Evolutionary conservation across 2,113 vertebrate species (phyloP), one percentile per base, ranked within the genome.

Genomic region (Eonycteris spelaea): DNA sequence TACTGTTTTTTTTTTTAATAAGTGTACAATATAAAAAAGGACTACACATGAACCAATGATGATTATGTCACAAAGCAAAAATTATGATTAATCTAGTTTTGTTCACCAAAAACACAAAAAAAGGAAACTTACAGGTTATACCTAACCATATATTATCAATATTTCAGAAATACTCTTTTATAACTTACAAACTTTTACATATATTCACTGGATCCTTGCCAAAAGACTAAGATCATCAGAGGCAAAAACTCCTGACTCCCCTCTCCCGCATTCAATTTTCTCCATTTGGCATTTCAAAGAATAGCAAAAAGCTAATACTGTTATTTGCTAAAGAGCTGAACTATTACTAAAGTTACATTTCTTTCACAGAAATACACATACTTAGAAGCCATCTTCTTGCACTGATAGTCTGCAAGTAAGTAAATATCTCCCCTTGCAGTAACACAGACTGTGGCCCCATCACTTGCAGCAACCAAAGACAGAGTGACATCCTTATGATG

Each of bases 381-480:
- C 99, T 99, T 99, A 28, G 99, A 99, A 95, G 99, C 99, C 96
- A 99, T 98, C 98, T 99, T 99, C 98, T 99, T 99, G 99, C 99
- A 99, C 96, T 99, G 99, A 98, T 99, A 99, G 90, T 99, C 99
- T 59, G 99, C 97, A 94, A 99, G 98, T 95, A 99, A 98, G 98
- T 99, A 99, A 97, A 99, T 98, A 83, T 99, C 99, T 91, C 99
- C 99, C 97, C 98, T 99, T 94, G 99, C 99, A 7, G 99, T 99
- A 97, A 99, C 99, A 43, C 99, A 99, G 26, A 99, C 99, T n/a
- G 99, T 99, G 91, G 99, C 99, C 0, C 99, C 99, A 95, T 99
- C 99, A 95, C 99, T 99, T 80, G 99, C 99, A 97, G 99, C 99
- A 68, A 98, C 99, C 98, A 99, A 98, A 79, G 99, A 99, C 67